phyloP scores from a whole-genome alignment of 2,113 vertebrate species.

The Irena cyanogastra region DNA sequence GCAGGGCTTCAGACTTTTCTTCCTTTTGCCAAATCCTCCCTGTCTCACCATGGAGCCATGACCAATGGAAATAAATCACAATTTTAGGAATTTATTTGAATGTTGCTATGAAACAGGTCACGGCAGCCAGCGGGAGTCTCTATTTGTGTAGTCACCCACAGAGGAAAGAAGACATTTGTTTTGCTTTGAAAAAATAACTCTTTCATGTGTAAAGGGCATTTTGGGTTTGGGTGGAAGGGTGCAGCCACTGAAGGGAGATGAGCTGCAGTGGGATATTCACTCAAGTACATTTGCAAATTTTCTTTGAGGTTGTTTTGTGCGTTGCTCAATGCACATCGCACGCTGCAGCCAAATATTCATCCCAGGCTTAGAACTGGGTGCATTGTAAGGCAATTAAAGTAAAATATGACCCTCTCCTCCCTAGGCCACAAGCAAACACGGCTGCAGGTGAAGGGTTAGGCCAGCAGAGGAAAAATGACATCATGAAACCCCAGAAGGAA shows the following conservation, averaged over 20 bases:
- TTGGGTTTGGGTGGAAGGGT: background rate
- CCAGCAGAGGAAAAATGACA: background rate
- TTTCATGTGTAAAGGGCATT: background rate
- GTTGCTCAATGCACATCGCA: background rate
- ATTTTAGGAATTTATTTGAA: conserved; percentile 13
- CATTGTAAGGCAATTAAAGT: background rate
- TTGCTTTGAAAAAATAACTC: conserved; percentile 4
- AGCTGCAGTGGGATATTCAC: accelerated
- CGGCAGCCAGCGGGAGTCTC: accelerated
- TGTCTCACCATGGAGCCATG: background rate
- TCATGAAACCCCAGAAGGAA: conserved; percentile 34
- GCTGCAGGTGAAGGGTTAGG: background rate
- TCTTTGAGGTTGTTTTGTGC: background rate
- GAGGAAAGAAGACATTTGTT: background rate
- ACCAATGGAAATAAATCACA: background rate
- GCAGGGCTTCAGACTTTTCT: background rate
- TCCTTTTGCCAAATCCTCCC: background rate
- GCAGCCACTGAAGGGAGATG: background rate
- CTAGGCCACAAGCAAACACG: background rate
- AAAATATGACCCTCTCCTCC: background rate
- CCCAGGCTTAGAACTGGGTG: background rate
- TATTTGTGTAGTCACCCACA: background rate
- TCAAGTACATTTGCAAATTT: background rate
- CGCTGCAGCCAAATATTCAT: background rate
- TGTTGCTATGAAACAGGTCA: conserved; percentile 13